Evolutionary conservation across 2,113 vertebrate genomes (phyloP), one percentile per base, ranked within the genome.

Genomic region (Lepus europaeus): DNA sequence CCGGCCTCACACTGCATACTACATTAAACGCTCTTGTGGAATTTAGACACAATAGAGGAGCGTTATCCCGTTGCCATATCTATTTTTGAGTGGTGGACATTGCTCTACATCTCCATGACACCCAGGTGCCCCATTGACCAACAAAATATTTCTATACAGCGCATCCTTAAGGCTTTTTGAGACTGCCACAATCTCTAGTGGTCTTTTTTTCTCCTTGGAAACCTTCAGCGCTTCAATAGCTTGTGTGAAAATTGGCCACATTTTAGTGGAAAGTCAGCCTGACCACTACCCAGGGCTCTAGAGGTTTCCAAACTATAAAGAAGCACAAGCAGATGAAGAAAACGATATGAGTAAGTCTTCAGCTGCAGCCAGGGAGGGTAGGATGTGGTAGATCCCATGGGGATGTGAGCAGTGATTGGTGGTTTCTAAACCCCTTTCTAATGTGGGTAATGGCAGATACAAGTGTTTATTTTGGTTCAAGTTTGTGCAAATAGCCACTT

Each of bases 251-350:
- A 93, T 6, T 84, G n/a, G 31, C 25, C 8, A 31, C 23, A 33
- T 0, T 39, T 94, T 14, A 74, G 11, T 79, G 6, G 14, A 45
- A 89, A 86, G 51, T 27, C 78, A 82, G 19, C 20, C 49, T 90
- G 45, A 17, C 17, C 0, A 9, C 17, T 33, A 59, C 4, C 9
- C 4, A 27, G 10, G 5, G 0, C 29, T 25, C n/a, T 33, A 25
- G 31, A 31, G 36, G 3, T 70, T 83, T 36, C 45, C 64, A 76
- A 79, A 36, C 11, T 51, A 13, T 25, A 64, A 76, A 39, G 9
- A 61, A 85, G 56, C 36, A 7, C 10, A 56, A 66, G 22, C 66
- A 53, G 22, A 91, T 79, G 23, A 45, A 68, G 27, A 94, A 39
- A 80, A 39, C 29, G 6, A 8, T 85, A 0, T 85, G 1, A 7